These are phyloP conservation scores for Nannobrachium achirus DNA, from an alignment of 2,113 vertebrate species.

Conservation along the genomic window DNA sequence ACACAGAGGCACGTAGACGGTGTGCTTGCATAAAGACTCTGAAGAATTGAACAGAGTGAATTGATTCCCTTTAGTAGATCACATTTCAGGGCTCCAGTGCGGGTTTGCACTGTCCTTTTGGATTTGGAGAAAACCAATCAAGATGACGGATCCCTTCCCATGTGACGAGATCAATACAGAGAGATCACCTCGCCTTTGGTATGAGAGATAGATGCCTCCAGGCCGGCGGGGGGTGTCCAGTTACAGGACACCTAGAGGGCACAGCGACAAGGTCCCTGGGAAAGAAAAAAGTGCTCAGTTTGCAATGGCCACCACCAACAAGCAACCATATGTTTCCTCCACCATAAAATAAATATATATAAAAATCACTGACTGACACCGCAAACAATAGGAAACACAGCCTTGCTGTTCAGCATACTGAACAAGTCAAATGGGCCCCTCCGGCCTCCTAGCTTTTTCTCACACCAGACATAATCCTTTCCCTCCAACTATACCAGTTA, in stretches of 20 bases:
- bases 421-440: not conserved
- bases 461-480: not conserved
- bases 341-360: not conserved
- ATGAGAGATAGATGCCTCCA: constrained; percentile 35
- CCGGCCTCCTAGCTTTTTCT: not conserved
- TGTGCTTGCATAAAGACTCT: not conserved
- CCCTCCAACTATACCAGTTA: constrained; percentile 3
- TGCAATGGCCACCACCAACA: constrained; percentile 35
- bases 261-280: constrained; percentile 49
- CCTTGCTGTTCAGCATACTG: constrained; percentile 10
- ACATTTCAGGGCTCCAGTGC: constrained; percentile 1
- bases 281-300: constrained; percentile 58
- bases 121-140: constrained; percentile 13
- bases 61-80: constrained; percentile 4
- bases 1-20: not conserved
- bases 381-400: constrained; percentile 25
- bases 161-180: constrained; percentile 65
- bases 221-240: constrained; percentile 55
- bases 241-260: constrained; percentile 66
- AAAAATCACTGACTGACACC: constrained; percentile 37
- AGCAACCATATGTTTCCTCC: constrained; percentile 38
- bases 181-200: constrained; percentile 55
- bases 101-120: constrained; percentile 30
- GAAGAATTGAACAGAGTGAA: not conserved
- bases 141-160: constrained; percentile 43